Evolutionary conservation across 2,797 vertebrate species (phyloP).

Genomic region (Anguilla pacifica): DNA sequence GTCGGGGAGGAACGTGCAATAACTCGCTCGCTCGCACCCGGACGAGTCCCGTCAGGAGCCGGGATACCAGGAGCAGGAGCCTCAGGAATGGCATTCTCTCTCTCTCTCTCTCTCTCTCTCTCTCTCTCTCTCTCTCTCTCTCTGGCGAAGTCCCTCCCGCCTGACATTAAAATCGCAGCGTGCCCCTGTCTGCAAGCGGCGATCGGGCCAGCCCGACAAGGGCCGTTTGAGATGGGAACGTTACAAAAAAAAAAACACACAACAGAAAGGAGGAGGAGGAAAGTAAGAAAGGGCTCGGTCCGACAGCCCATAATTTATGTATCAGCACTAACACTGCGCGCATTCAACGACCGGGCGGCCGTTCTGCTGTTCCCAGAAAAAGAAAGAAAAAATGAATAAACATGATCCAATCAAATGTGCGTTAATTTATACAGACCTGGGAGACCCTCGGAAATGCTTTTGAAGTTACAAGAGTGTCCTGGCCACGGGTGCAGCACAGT

Average conservation of each 20-base stretch:
- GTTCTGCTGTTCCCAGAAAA: not conserved
- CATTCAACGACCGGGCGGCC: not conserved
- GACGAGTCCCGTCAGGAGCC: not conserved
- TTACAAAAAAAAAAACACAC: not conserved
- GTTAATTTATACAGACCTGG: not conserved
- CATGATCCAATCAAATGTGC: not conserved
- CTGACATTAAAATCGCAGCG: constrained; percentile 2
- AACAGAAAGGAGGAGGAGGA: not conserved
- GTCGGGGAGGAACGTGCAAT: not conserved
- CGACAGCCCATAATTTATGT: not conserved
- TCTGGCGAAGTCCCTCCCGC: not conserved
- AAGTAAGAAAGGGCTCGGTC: not conserved
- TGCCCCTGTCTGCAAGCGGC: not conserved
- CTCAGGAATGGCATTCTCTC: constrained; percentile 3
- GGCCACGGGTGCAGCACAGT: too few relatives aligned
- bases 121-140: too few relatives aligned
- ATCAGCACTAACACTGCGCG: not conserved
- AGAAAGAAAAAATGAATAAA: not conserved
- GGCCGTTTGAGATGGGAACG: not conserved
- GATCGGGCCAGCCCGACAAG: not conserved
- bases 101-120: too few relatives aligned
- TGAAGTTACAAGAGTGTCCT: not conserved
- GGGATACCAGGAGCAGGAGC: not conserved
- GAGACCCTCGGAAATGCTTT: not conserved
- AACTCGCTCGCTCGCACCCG: not conserved